Evolutionary conservation across 2,113 vertebrate genomes (phyloP).

Genomic region (Mustela lutreola): DNA sequence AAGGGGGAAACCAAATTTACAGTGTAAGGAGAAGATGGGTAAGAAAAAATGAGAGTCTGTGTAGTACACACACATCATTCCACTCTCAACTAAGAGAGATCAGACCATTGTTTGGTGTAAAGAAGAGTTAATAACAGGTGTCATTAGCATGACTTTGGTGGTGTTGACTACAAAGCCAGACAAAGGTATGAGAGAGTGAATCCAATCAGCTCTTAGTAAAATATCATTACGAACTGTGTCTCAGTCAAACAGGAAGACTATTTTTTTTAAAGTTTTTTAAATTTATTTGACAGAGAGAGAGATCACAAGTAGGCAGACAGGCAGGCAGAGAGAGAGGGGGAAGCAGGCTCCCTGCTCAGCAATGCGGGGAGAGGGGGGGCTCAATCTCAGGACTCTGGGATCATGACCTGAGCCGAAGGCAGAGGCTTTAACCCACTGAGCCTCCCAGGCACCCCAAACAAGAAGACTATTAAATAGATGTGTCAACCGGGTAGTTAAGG

Average conservation of each 20-base stretch:
- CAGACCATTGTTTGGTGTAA: neutral
- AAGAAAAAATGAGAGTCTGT: neutral
- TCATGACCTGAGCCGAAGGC: too few relatives aligned
- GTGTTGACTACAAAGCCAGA: neutral
- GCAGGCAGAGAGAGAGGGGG: too few relatives aligned
- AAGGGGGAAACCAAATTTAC: neutral
- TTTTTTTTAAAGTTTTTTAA: neutral
- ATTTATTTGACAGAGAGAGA: too few relatives aligned
- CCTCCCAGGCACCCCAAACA: neutral
- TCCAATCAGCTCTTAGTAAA: neutral
- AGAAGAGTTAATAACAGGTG: neutral
- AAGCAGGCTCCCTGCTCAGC: too few relatives aligned
- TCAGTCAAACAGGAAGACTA: neutral
- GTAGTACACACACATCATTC: neutral
- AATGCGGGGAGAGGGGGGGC: too few relatives aligned
- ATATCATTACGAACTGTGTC: neutral
- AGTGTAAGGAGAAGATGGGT: neutral
- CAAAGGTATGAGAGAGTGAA: neutral
- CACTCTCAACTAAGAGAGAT: neutral
- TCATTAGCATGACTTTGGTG: neutral
- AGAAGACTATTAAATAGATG: neutral
- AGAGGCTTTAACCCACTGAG: too few relatives aligned
- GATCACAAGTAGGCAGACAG: too few relatives aligned
- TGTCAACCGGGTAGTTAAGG: neutral
- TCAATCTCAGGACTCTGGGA: too few relatives aligned